A percentile compares a stretch with the other conserved stretches of the same genome.
phyloP scores from a whole-genome alignment of 2,797 vertebrate species.

The Falco novaeseelandiae region DNA sequence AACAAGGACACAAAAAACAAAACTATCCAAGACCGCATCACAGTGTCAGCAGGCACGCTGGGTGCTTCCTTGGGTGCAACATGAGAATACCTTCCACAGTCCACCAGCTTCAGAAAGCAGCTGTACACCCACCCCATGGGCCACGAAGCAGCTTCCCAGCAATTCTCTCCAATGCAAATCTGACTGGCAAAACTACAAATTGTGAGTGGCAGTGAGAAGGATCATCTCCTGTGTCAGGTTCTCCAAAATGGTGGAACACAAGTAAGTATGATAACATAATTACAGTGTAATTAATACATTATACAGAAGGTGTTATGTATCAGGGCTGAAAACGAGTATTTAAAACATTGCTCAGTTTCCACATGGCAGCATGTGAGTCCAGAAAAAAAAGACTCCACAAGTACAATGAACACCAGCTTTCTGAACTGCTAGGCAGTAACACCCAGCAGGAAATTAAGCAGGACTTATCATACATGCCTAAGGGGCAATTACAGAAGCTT shows the following conservation, averaged over 20 bases:
- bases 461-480: slow-evolving; percentile 24
- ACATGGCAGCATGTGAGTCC: neutral
- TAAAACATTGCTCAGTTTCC: neutral
- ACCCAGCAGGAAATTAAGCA: slow-evolving; percentile 53
- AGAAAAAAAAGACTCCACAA: slow-evolving; percentile 5
- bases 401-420: neutral
- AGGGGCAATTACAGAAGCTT: slow-evolving; percentile 39
- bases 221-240: neutral
- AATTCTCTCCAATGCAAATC: neutral
- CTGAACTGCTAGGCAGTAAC: neutral
- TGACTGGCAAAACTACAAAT: neutral
- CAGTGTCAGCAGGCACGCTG: accelerated
- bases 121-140: neutral
- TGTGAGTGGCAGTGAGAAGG: neutral
- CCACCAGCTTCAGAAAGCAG: neutral
- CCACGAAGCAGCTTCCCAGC: neutral
- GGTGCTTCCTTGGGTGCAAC: neutral
- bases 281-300: neutral
- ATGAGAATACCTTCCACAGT: neutral
- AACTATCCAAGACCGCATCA: neutral
- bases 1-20: neutral
- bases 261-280: neutral
- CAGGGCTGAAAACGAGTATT: neutral
- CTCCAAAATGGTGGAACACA: neutral
- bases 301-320: neutral